Evolutionary conservation across 2,113 vertebrate species (phyloP), one percentile per base, ranked within the genome.

Genomic region (Phylloscopus trochilus): DNA sequence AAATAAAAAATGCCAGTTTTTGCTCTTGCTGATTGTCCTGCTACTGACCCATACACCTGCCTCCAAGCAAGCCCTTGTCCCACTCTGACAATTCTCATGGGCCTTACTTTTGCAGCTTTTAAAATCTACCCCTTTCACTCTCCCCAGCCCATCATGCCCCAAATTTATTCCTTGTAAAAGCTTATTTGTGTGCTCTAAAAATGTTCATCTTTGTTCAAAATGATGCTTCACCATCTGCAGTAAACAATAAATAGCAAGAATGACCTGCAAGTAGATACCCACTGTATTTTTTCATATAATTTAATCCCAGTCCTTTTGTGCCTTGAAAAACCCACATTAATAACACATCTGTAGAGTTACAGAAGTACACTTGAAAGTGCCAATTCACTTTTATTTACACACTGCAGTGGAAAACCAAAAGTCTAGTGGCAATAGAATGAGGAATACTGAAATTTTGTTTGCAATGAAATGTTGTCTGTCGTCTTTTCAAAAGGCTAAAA

Each of bases 321-420:
- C 22, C 30, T 78, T 80, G 43, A 88, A 91, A 93, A 94, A 58
- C 64, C 8, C 62, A 77, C 41, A 58, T 80, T 90, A 87, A 76
- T 93, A 94, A 74, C 76, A 82, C 31, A 67, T 47, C 47, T 74
- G 17, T 66, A 66, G 47, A 24, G 35, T 63, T 39, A 74, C 18
- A 67, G 62, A 72, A 89, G 33, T 77, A 89, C 17, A 55, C 41
- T 59, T 90, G 74, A 86, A 77, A 86, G 63, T 64, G 26, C 7
- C 46, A 83, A 47, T 83, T 92, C 81, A 60, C 63, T 93, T 96
- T 70, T 85, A 86, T 93, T 96, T 92, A 53, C 59, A 87, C 66
- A 37, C 16, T 55, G 5, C 23, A 24, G 55, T 8, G 8, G 24
- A 86, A 46, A 93, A 91, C 23, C 19, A 67, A 94, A 93, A 91